Evolutionary conservation across 2,888 invertebrate species (phyloP).

Genomic region (Cantharis rufa): DNA sequence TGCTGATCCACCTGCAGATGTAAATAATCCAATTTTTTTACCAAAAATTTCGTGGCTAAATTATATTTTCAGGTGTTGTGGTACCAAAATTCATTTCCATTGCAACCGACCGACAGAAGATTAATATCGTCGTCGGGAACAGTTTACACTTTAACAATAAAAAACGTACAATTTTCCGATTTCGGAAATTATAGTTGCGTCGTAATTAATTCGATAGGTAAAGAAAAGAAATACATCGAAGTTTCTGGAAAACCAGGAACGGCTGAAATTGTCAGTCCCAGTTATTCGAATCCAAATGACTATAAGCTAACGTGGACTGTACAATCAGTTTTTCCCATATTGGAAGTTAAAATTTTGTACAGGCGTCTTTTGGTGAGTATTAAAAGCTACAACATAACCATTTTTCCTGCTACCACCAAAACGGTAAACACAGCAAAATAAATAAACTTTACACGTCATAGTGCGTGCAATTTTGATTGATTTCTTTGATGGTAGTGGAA

Average conservation of each 20-base stretch:
- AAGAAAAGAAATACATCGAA: slow-evolving; percentile 61
- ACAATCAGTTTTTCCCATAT: slow-evolving; percentile 67
- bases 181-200: slow-evolving; percentile 64
- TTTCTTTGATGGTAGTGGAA: too few relatives aligned
- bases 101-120: slow-evolving; percentile 66
- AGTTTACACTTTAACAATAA: slow-evolving; percentile 63
- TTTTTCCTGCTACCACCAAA: too few relatives aligned
- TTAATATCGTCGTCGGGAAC: slow-evolving; percentile 64
- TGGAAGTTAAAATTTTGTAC: slow-evolving; percentile 67
- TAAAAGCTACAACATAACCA: not conserved
- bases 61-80: slow-evolving; percentile 59
- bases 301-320: slow-evolving; percentile 70
- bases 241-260: slow-evolving; percentile 68
- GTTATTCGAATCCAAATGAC: slow-evolving; percentile 63
- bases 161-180: slow-evolving; percentile 64
- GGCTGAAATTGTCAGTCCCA: slow-evolving; percentile 65
- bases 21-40: slow-evolving; percentile 30
- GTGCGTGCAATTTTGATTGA: too few relatives aligned
- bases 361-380: slow-evolving; percentile 63
- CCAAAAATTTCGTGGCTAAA: not conserved
- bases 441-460: too few relatives aligned
- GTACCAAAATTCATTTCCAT: slow-evolving; percentile 67
- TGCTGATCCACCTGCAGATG: slow-evolving; percentile 60
- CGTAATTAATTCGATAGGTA: slow-evolving; percentile 54
- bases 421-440: too few relatives aligned